A percentile compares a stretch with the other conserved stretches of the same genome.
Conservation (phyloP, 2,797 vertebrate species). For the Melanotaenia boesemani region DNA sequence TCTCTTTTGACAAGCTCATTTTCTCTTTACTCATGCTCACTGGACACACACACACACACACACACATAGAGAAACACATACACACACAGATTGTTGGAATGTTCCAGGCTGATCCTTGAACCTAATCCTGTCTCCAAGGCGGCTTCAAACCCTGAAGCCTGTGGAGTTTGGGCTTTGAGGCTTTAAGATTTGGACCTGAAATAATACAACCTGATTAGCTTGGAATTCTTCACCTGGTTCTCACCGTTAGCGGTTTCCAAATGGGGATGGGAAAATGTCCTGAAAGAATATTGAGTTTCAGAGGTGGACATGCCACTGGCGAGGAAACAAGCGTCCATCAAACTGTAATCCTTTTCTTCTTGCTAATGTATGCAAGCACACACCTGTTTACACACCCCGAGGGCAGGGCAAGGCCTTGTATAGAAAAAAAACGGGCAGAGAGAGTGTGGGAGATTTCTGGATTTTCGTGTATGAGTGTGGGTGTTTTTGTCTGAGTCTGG, state of each 20-base stretch:
- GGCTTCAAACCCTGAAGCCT: slow-evolving; percentile 57
- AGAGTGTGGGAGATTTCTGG: slow-evolving; percentile 57
- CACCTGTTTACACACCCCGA: slow-evolving; percentile 70
- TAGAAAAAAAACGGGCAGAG: slow-evolving; percentile 57
- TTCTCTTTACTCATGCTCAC: slow-evolving; percentile 64
- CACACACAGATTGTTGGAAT: slow-evolving; percentile 62
- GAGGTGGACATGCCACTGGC: slow-evolving; percentile 28
- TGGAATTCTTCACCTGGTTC: slow-evolving; percentile 57
- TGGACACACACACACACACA: slow-evolving; percentile 58
- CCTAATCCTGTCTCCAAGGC: slow-evolving; percentile 71
- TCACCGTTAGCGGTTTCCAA: slow-evolving; percentile 20
- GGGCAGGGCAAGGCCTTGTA: slow-evolving; percentile 71
- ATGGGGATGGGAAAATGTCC: slow-evolving; percentile 23
- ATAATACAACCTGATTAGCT: slow-evolving; percentile 75
- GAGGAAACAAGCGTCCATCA: slow-evolving; percentile 64
- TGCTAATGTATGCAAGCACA: slow-evolving; percentile 63
- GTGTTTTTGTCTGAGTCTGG: slow-evolving; percentile 41
- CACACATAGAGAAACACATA: slow-evolving; percentile 16
- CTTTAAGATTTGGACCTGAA: slow-evolving; percentile 71
- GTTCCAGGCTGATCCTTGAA: slow-evolving; percentile 67
- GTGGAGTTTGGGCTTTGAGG: slow-evolving; percentile 64
- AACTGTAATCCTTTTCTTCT: slow-evolving; percentile 48
- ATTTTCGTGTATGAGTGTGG: slow-evolving; percentile 28
- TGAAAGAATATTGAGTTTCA: slow-evolving; percentile 44
- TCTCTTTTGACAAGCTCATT: slow-evolving; percentile 62